These are phyloP conservation scores for Eristalis arbustorum DNA, from an alignment of 2,888 invertebrate species.

Conservation along the genomic window DNA sequence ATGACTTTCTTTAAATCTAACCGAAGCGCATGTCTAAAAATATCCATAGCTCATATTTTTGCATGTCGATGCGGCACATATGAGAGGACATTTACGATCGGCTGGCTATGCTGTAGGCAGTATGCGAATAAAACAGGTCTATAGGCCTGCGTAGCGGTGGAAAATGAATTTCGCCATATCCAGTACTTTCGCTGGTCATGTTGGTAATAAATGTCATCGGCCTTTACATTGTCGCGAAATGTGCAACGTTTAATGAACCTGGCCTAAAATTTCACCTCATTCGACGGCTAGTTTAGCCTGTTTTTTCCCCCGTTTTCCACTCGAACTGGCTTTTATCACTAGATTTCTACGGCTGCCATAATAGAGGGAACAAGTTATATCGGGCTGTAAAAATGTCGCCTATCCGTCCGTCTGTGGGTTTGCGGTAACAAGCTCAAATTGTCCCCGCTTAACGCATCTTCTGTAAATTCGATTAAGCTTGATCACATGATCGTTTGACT, in stretches of 20 bases:
- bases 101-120: background rate
- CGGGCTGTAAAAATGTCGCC: background rate
- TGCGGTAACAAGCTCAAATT: background rate
- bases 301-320: background rate
- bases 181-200: slow-evolving; percentile 7
- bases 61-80: background rate
- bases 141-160: background rate
- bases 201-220: background rate
- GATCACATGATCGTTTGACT: background rate
- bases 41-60: background rate
- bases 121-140: background rate
- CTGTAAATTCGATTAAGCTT: background rate
- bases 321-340: background rate
- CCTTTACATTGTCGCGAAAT: slow-evolving; percentile 19
- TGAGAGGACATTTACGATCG: background rate
- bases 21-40: background rate
- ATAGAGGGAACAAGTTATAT: slow-evolving; percentile 10
- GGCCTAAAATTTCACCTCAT: background rate
- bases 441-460: background rate
- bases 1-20: background rate
- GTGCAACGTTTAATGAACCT: slow-evolving; percentile 7
- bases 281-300: background rate
- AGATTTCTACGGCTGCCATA: background rate
- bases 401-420: background rate
- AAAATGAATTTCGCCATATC: background rate